Conservation (phyloP, 2,797 vertebrate species). For the Cheirogaleus major region DNA sequence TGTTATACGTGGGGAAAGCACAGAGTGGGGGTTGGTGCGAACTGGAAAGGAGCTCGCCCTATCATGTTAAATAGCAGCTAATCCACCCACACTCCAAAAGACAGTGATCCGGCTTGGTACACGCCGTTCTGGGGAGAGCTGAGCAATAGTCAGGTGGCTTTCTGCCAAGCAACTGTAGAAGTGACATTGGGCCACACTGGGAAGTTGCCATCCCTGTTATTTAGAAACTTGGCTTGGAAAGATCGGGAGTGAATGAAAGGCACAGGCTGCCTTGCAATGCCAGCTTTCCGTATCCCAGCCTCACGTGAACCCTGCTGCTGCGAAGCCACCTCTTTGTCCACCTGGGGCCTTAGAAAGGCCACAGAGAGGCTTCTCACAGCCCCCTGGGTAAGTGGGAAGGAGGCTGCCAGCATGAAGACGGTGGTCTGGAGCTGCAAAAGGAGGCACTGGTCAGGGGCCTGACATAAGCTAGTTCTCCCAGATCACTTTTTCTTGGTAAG, state of each 20-base stretch:
- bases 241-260: background rate
- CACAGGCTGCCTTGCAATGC: background rate
- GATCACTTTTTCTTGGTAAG: background rate
- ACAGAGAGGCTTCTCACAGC: background rate
- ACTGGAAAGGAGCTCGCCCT: slow-evolving; percentile 10
- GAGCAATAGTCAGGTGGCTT: slow-evolving; percentile 51
- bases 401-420: background rate
- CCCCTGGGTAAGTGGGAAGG: background rate
- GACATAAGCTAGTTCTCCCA: background rate
- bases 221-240: slow-evolving; percentile 44
- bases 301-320: background rate
- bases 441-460: background rate
- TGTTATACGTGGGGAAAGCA: background rate
- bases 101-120: background rate
- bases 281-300: background rate
- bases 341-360: background rate
- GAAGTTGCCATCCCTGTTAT: background rate
- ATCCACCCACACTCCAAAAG: slow-evolving; percentile 30
- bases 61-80: background rate
- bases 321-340: background rate
- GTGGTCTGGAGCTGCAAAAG: background rate
- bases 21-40: background rate
- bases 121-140: background rate
- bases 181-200: slow-evolving; percentile 28
- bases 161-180: slow-evolving; percentile 58